A percentile compares a stretch with the other conserved stretches of the same genome.
Conservation (phyloP, 2,797 vertebrate genomes). For the Euthynnus affinis region DNA sequence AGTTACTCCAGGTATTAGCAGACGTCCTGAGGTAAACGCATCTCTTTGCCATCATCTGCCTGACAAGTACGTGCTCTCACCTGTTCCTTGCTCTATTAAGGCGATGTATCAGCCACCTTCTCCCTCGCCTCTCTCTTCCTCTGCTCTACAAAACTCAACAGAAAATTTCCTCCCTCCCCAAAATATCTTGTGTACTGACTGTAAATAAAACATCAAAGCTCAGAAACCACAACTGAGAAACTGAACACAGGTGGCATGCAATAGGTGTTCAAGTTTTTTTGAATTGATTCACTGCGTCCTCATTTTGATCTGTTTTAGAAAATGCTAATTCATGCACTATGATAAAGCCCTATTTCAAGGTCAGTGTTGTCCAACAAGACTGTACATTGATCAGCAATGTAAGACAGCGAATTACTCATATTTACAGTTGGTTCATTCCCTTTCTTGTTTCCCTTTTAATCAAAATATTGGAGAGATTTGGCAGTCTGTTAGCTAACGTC, state of each 20-base stretch:
- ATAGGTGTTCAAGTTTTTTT: background rate
- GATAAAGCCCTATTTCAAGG: constrained; percentile 19
- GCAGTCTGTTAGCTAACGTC: constrained; percentile 42
- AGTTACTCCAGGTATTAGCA: background rate
- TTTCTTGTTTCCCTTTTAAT: constrained; percentile 19
- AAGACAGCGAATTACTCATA: constrained; percentile 46
- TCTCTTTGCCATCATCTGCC: constrained; percentile 28
- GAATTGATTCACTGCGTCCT: background rate
- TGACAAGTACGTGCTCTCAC: constrained; percentile 21
- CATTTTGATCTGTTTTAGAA: constrained; percentile 22
- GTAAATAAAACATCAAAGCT: background rate
- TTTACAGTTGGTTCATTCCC: constrained; percentile 41
- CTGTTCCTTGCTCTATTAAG: constrained; percentile 23
- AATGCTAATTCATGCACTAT: background rate
- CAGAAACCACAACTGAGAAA: background rate
- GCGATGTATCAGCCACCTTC: constrained; percentile 7
- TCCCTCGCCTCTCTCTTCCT: background rate
- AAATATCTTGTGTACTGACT: background rate
- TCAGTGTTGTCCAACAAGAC: constrained; percentile 28
- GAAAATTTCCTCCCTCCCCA: background rate
- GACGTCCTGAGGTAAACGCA: constrained; percentile 12
- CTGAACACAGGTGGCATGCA: background rate
- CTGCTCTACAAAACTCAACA: background rate
- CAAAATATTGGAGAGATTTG: constrained; percentile 56
- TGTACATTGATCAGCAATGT: constrained; percentile 39